A percentile compares a stretch with the other conserved stretches of the same genome.
Conservation (phyloP, 30 jellyfish, hydroid and myxozoan species). For the Nemopilema nomurai region DNA sequence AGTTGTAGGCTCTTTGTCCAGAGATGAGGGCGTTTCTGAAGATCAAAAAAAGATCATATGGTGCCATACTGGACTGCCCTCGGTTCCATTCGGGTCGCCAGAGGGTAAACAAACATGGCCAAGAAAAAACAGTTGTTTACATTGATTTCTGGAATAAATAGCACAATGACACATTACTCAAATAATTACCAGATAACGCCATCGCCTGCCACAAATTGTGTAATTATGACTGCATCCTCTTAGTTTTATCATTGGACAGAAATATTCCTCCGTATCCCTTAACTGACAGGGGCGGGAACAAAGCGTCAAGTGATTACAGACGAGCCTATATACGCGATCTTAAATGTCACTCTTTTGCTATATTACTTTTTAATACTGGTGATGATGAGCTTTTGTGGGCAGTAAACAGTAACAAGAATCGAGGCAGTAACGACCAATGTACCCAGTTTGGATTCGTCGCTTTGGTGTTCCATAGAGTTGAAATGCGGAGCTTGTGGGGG, state of each 20-base stretch:
- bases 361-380: background rate
- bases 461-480: too few species aligned
- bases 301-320: background rate
- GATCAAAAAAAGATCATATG: background rate
- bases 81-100: slow-evolving; percentile 1
- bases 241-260: background rate
- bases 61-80: background rate
- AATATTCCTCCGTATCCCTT: background rate
- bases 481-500: too few species aligned
- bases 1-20: background rate
- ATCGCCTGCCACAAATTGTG: slow-evolving; percentile 7
- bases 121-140: background rate
- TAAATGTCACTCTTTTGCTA: background rate
- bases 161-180: background rate
- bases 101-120: background rate
- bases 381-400: background rate
- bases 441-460: too few species aligned
- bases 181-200: background rate
- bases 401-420: background rate
- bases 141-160: slow-evolving; percentile 5
- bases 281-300: background rate
- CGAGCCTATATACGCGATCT: background rate
- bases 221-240: slow-evolving; percentile 7
- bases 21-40: background rate
- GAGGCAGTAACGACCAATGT: background rate